phyloP scores from a whole-genome alignment of 2,113 vertebrate genomes.

The Epinephelus moara region DNA sequence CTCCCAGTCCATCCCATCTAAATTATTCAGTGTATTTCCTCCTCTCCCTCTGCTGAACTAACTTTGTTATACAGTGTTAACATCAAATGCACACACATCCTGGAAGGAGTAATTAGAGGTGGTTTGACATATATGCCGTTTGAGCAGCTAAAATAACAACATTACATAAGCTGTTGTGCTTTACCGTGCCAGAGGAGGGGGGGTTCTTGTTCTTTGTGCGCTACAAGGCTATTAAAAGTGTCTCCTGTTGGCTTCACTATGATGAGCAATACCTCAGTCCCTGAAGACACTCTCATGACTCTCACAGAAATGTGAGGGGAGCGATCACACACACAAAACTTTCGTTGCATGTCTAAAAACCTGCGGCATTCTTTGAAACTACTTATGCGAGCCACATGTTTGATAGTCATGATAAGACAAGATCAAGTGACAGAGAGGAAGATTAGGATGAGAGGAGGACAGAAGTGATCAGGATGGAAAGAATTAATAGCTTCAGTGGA shows the following conservation, averaged over 20 bases:
- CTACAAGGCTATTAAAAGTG: conserved; percentile 55
- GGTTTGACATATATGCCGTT: conserved; percentile 30
- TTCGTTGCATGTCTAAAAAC: conserved; percentile 19
- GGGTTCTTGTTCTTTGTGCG: conserved; percentile 46
- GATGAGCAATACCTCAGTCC: conserved; percentile 60
- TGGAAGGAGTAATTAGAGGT: conserved; percentile 49
- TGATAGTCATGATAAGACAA: conserved; percentile 12
- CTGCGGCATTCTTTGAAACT: not conserved
- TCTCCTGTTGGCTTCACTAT: conserved; percentile 51
- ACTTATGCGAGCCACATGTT: conserved; percentile 23
- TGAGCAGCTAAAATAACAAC: conserved; percentile 46
- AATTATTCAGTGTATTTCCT: conserved; percentile 48
- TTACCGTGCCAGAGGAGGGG: conserved; percentile 15
- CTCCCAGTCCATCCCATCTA: conserved; percentile 16
- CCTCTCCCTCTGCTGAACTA: conserved; percentile 35
- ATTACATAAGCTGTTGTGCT: conserved; percentile 63
- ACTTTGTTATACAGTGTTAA: conserved; percentile 35
- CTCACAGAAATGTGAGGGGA: conserved; percentile 17
- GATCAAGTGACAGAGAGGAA: not conserved
- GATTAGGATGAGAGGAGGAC: conserved; percentile 12
- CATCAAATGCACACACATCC: conserved; percentile 43
- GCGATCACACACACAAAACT: conserved; percentile 35
- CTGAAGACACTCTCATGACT: conserved; percentile 31
- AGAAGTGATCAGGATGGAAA: conserved; percentile 24
- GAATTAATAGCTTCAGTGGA: conserved; percentile 37